Evolutionary conservation across 2,888 invertebrate genomes (phyloP), one percentile per base, ranked within the genome.

Genomic region (Odontothrips loti): DNA sequence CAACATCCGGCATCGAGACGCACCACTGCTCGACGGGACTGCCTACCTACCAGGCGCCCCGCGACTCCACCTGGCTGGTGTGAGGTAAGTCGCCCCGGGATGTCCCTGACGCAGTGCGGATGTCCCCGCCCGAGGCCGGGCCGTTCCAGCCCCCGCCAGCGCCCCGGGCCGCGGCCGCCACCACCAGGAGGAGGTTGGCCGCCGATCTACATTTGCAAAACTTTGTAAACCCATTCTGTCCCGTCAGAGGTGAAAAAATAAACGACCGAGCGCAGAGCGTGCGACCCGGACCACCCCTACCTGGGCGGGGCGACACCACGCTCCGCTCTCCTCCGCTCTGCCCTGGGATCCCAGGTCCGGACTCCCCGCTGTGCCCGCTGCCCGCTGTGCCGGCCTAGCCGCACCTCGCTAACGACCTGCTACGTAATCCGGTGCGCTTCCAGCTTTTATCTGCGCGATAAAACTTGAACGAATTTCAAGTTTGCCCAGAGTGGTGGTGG

Each of bases 381-480:
- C 10, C 68, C 27, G 68, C 58, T 20, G 20, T 20, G 58, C 51
- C 51, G 20, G 51, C 68, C 23, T 23, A 23, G n/a, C 68, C 68
- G 68, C 68, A n/a, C 68, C 68, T 23, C 68, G 68, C 68, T 68
- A 68, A 68, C 68, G 68, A 68, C 68, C 68, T 68, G 68, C 68
- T 68, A 68, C 68, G 68, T 68, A 68, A 68, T 68, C 68, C 68
- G 68, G 68, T 23, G 68, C 68, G 68, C 68, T 68, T 68, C 68
- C 68, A 68, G 68, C 68, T 68, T 68, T 68, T 68, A 68, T 68
- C 68, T 68, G 68, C 68, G 68, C 68, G 68, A 68, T 68, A 68
- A 68, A 68, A 68, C 68, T 68, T 68, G 68, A 68, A 68, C 68
- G 68, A 68, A 68, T 68, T 68, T 68, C 68, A 68, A 68, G 68